Evolutionary conservation across 2,888 invertebrate species (phyloP).

Genomic region (Mythimna impura): DNA sequence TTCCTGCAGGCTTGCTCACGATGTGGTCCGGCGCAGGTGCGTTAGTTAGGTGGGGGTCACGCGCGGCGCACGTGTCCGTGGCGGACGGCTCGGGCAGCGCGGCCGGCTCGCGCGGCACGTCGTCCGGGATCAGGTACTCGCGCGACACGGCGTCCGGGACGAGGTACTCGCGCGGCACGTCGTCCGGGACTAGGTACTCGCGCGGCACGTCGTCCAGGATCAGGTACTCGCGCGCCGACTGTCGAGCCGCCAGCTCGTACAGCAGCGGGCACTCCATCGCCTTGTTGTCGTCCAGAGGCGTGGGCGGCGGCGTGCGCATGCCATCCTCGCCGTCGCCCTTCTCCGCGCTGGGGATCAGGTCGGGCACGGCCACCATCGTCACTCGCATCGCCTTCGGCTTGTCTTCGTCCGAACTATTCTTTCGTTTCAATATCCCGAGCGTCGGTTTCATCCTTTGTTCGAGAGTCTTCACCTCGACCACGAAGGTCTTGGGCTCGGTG

Average conservation of each 20-base stretch:
- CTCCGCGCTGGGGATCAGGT: constrained; percentile 72
- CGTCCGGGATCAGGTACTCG: constrained; percentile 81
- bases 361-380: constrained; percentile 70
- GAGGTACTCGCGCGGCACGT: constrained; percentile 78
- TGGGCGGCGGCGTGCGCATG: constrained; percentile 68
- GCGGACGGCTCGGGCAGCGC: constrained; percentile 81
- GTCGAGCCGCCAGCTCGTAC: constrained; percentile 66
- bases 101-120: constrained; percentile 77
- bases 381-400: constrained; percentile 68
- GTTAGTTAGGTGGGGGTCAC: constrained; percentile 48
- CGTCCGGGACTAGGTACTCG: constrained; percentile 81
- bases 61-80: constrained; percentile 64
- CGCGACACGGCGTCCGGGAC: constrained; percentile 71
- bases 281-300: constrained; percentile 66
- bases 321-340: constrained; percentile 57
- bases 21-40: constrained; percentile 66
- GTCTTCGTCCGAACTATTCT: constrained; percentile 68
- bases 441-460: constrained; percentile 84
- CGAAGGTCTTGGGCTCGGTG: constrained; percentile 82
- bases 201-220: constrained; percentile 79
- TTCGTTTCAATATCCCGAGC: constrained; percentile 79
- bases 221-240: constrained; percentile 73
- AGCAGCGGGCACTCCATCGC: constrained; percentile 66
- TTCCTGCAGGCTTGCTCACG: constrained; percentile 42
- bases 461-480: constrained; percentile 80